Conservation (phyloP, 2,797 vertebrate species). For the Cheirogaleus major region DNA sequence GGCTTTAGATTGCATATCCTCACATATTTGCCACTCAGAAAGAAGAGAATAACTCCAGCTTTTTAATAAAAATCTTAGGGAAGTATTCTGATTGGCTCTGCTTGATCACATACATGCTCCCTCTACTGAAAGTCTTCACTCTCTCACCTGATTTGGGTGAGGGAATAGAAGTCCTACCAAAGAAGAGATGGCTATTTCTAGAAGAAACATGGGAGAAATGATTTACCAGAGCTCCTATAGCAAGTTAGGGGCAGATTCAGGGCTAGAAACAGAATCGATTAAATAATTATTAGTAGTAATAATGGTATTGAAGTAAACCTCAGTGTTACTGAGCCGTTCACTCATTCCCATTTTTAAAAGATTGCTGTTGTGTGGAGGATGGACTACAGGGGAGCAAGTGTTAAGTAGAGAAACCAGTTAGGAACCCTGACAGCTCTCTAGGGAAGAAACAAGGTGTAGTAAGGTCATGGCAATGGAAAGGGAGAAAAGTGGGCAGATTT, state of each 20-base stretch:
- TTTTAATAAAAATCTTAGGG: neutral
- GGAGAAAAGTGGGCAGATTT: neutral
- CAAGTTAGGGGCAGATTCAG: slow-evolving; percentile 1
- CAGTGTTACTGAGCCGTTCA: neutral
- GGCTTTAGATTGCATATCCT: neutral
- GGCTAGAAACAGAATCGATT: slow-evolving; percentile 17
- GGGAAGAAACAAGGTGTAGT: neutral
- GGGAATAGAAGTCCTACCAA: neutral
- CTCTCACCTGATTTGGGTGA: slow-evolving; percentile 30
- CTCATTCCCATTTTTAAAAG: slow-evolving; percentile 36
- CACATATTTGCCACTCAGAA: slow-evolving; percentile 7
- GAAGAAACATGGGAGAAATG: neutral
- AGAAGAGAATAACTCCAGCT: neutral
- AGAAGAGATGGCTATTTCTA: neutral
- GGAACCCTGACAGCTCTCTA: neutral
- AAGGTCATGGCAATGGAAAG: neutral
- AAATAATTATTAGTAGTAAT: neutral
- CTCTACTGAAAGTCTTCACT: neutral
- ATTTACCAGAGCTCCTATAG: neutral
- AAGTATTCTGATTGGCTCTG: neutral
- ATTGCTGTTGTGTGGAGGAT: neutral
- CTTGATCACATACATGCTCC: neutral
- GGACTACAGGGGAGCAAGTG: neutral
- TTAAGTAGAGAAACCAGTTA: neutral
- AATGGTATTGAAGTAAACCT: neutral